Conservation (phyloP, 2,113 vertebrate species). For the Campylomormyrus numenius region DNA sequence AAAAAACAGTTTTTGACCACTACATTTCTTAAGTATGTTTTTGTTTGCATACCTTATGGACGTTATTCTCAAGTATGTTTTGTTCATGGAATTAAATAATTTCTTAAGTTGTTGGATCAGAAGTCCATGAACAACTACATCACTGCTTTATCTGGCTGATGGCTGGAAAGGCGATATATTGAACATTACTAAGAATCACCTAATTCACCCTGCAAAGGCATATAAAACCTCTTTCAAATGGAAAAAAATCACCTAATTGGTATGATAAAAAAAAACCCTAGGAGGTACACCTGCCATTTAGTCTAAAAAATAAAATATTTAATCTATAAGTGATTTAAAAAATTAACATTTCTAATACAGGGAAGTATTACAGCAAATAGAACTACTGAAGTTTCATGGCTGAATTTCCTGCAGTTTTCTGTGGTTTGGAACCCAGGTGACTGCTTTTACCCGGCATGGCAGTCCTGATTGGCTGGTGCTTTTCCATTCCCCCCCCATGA, state of each 20-base stretch:
- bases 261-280: background rate
- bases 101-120: no score
- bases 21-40: background rate
- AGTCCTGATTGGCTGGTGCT: background rate
- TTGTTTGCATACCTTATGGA: background rate
- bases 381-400: background rate
- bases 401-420: background rate
- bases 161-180: background rate
- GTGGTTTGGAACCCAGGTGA: background rate
- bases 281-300: background rate
- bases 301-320: background rate
- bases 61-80: no score
- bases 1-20: no score
- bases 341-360: background rate
- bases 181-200: background rate
- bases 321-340: background rate
- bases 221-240: background rate
- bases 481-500: background rate
- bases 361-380: background rate
- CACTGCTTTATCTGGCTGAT: no score
- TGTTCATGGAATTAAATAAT: no score
- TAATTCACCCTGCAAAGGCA: background rate
- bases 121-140: no score
- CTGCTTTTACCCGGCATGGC: background rate
- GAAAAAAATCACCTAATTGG: background rate